Base-by-base conservation (phyloP, 2,888 invertebrate species). In the Palloptera scutellata region DNA sequence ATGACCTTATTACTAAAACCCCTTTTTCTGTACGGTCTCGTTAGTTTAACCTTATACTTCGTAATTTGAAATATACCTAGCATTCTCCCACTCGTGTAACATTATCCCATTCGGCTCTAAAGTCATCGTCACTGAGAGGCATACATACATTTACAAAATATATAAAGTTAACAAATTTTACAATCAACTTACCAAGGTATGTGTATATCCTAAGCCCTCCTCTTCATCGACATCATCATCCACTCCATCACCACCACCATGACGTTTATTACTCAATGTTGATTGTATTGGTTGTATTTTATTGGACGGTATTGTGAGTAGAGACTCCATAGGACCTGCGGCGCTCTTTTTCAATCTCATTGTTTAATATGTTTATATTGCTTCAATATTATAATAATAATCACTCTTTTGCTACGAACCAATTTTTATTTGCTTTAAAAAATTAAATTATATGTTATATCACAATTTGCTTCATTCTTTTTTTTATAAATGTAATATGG, bases 181-280 rank as follows among this genome's bases (percentile, higher is more conserved):
- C 6, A 6, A 30, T 30, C 2, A 53, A 79, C 81, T 81, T 68
- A 81, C 81, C 76, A 83, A 75, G 3, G 83, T 83, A 68, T 83
- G 83, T 6, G 79, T 80, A 58, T 81, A 83, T 64, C 83, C 83
- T 42, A 83, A 74, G 2, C 82, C 84, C 51, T 76, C 80, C 42
- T 82, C 84, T n/a, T 73, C 73, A 11, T 78, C 78, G 3, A 71
- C 73, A 5, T 51, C 30, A 13, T 69, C 72, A 8, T 72, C 77
- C 1, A 42, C n/a, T 11, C 53, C 40, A 45, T 65, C 52, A 11
- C 60, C 52, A 15, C 67, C 63, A 61, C 64, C 70, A 6, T 70
- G 57, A 53, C 74, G 75, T 58, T 73, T 74, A 70, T 72, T 61
- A 74, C 72, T 74, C 30, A 72, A 30, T 59, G 79, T 61, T 13